phyloP scores from a whole-genome alignment of 1,140 invertebrate species.

The Globodera rostochiensis region DNA sequence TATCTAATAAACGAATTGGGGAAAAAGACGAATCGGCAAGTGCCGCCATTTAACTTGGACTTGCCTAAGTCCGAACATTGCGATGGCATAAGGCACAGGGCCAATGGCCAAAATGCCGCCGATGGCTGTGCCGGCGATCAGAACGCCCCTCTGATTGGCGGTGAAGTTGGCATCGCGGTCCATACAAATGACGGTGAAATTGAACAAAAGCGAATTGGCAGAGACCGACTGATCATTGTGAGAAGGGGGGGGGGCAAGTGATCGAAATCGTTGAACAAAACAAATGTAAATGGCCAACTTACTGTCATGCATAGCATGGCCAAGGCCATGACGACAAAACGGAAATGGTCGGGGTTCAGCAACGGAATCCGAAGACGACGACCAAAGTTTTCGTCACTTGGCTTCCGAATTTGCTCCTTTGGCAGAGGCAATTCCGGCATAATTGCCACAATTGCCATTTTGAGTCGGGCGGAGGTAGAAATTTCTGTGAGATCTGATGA shows the following conservation, averaged over 20 bases:
- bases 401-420: background rate
- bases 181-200: conserved; percentile 27
- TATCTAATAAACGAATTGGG: background rate
- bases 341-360: background rate
- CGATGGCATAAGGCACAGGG: conserved; percentile 4
- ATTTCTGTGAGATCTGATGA: no score
- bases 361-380: background rate
- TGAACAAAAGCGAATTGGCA: conserved; percentile 23
- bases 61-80: conserved; percentile 17
- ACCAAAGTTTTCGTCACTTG: background rate
- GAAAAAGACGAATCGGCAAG: background rate
- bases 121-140: conserved; percentile 25
- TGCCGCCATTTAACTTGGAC: background rate
- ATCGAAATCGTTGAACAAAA: background rate
- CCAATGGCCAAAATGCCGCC: conserved; percentile 22
- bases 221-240: conserved; percentile 5
- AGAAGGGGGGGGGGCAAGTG: background rate
- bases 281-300: background rate
- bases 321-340: background rate
- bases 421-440: background rate
- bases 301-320: conserved; percentile 4
- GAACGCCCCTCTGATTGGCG: background rate
- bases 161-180: conserved; percentile 17
- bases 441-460: background rate
- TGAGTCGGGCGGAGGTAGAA: background rate